These are phyloP conservation scores for Zeus faber DNA, from an alignment of 2,113 vertebrate genomes.

Conservation along the genomic window DNA sequence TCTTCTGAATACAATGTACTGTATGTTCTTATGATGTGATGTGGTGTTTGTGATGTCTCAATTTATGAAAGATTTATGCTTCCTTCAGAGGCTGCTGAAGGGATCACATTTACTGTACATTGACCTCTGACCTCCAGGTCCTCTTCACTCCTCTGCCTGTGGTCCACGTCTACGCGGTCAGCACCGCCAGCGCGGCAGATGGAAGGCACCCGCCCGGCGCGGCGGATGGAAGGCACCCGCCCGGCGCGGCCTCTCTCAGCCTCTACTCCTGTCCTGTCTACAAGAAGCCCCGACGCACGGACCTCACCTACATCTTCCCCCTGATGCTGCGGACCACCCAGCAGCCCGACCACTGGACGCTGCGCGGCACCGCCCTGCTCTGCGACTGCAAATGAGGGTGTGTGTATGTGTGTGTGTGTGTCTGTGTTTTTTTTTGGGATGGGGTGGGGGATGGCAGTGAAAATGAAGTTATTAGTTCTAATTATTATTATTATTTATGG, in stretches of 20 bases:
- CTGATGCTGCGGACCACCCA: conserved; percentile 70
- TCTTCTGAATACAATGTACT: no score
- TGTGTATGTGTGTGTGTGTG: not conserved
- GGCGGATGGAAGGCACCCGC: not conserved
- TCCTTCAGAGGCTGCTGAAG: no score
- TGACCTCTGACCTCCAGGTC: conserved; percentile 61
- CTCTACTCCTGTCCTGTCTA: conserved; percentile 82
- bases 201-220: conserved; percentile 38
- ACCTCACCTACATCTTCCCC: conserved; percentile 79
- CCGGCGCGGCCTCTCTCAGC: not conserved
- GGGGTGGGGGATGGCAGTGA: not conserved
- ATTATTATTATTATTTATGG: not conserved
- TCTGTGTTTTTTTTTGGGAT: not conserved
- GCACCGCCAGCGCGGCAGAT: conserved; percentile 45
- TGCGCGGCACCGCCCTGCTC: conserved; percentile 79
- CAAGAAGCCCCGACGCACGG: conserved; percentile 80
- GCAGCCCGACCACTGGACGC: conserved; percentile 79
- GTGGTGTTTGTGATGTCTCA: no score
- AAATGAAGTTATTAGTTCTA: not conserved
- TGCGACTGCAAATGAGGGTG: conserved; percentile 74
- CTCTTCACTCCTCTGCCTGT: conserved; percentile 82
- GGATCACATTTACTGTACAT: no score
- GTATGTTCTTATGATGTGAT: no score
- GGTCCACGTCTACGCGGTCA: conserved; percentile 81
- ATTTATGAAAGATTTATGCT: no score